A percentile compares a stretch with the other conserved stretches of the same genome.
Conservation (phyloP, 2,797 vertebrate species). For the Gymnothorax javanicus region DNA sequence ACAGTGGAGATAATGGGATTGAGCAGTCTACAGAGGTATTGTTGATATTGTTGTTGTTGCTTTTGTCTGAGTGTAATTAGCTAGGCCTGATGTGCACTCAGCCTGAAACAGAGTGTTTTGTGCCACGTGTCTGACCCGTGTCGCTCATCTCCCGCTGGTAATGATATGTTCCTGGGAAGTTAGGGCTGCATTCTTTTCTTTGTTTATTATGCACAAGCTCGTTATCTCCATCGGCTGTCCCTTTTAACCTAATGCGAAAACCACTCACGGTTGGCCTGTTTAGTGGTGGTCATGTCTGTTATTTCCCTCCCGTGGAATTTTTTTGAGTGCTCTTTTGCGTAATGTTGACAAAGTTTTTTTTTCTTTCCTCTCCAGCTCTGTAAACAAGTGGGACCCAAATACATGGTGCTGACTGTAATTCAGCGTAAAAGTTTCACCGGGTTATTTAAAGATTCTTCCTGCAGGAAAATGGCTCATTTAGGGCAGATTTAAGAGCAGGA, state of each 20-base stretch:
- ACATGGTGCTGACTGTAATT: constrained; percentile 40
- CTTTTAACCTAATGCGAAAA: constrained; percentile 2
- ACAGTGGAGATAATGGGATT: constrained; percentile 44
- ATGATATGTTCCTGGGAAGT: constrained; percentile 68
- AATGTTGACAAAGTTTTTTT: background rate
- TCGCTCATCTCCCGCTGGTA: constrained; percentile 44
- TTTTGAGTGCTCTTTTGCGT: background rate
- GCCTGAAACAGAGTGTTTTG: background rate
- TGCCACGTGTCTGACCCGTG: background rate
- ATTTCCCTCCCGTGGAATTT: constrained; percentile 15
- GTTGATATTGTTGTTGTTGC: constrained; percentile 18
- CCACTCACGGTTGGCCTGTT: constrained; percentile 11
- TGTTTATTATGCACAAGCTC: constrained; percentile 40
- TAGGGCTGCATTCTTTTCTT: constrained; percentile 47
- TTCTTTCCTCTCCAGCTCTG: background rate
- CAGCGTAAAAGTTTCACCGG: constrained; percentile 30
- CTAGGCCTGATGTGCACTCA: constrained; percentile 54
- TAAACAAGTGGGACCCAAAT: constrained; percentile 27
- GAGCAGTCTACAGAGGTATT: constrained; percentile 59
- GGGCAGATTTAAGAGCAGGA: constrained; percentile 33
- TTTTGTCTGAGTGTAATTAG: constrained; percentile 44
- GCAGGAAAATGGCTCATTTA: constrained; percentile 24
- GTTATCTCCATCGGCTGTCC: constrained; percentile 32
- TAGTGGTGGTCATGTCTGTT: background rate
- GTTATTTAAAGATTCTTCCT: constrained; percentile 48